Conservation (phyloP, 2,888 invertebrate species). For the Eupithecia centaureata region DNA sequence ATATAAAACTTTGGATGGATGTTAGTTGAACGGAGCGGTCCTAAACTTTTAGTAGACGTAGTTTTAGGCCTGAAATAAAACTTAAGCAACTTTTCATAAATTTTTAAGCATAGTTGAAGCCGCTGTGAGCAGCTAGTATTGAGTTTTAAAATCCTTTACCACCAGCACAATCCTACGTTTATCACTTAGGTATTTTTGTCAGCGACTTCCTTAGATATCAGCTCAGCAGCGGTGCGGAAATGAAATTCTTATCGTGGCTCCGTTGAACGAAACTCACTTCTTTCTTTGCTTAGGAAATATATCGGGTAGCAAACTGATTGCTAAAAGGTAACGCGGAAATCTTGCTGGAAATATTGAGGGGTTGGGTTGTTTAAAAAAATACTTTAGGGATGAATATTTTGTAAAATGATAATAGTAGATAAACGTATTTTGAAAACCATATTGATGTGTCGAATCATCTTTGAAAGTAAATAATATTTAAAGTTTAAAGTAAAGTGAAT, state of each 20-base stretch:
- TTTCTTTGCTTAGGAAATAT: conserved; percentile 80
- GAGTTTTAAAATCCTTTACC: conserved; percentile 27
- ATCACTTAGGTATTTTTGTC: conserved; percentile 82
- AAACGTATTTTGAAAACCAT: background rate
- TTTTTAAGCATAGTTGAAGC: too few species aligned
- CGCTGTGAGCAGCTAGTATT: too few species aligned
- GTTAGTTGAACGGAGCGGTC: too few species aligned
- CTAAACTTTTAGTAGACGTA: too few species aligned
- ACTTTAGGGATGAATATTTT: background rate
- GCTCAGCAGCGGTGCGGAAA: conserved; percentile 77
- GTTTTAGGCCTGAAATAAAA: too few species aligned
- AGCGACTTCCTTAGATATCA: conserved; percentile 80
- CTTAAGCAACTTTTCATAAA: too few species aligned
- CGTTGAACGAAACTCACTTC: conserved; percentile 76
- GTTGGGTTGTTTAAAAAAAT: conserved; percentile 14
- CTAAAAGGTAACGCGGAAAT: conserved; percentile 69
- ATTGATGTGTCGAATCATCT: background rate
- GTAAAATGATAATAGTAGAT: background rate
- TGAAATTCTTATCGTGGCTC: conserved; percentile 84
- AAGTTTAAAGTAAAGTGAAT: too few species aligned
- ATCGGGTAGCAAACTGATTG: conserved; percentile 76
- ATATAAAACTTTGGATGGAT: too few species aligned
- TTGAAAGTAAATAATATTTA: too few species aligned
- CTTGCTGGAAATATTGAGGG: conserved; percentile 58
- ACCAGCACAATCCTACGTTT: conserved; percentile 72